Evolutionary conservation across 2,797 vertebrate species (phyloP), one percentile per base, ranked within the genome.

Genomic region (Myotis vivesi): DNA sequence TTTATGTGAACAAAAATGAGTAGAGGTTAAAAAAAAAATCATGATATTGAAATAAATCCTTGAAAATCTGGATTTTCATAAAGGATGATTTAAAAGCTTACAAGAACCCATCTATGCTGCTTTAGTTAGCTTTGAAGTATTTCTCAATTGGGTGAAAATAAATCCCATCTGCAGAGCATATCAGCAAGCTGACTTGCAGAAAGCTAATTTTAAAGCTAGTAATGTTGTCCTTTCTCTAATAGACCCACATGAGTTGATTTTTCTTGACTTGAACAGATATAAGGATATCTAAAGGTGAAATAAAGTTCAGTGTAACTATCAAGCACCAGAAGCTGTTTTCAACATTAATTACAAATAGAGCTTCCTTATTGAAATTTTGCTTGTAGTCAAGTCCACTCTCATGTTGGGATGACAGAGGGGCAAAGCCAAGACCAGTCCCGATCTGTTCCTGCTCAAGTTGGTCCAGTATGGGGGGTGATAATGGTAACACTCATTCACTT

Each of bases 71-170:
- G 82, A 76, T 30, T 77, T 92, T 77, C 76, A 30, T 33, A 91
- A 84, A 89, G 64, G 33, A 62, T 94, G 68, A 73, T 93, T 92
- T 66, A 94, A 97, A 95, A 91, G 33, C 80, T 94, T 71, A 38
- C 53, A 94, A 81, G 83, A 87, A 25, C 79, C 76, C 59, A 85
- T 91, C 86, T 85, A 16, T 55, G 38, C 71, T 73, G 87, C 80
- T 92, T 87, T 53, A 33, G 44, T 85, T 94, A 15, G 3, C 92
- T 94, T 97, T 96, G 95, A 96, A 96, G 92, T 95, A 72, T 89
- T 91, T 94, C 89, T 68, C 77, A 51, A 94, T 30, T 73, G 89
- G 53, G 91, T 94, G 94, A 92, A 97, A 97, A 96, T 91, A 36
- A 38, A 71, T 94, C 10, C 94, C 94, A 95, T 95, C 87, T 95